Base-by-base conservation (phyloP, 2,113 vertebrate genomes). In the Callipepla squamata region DNA sequence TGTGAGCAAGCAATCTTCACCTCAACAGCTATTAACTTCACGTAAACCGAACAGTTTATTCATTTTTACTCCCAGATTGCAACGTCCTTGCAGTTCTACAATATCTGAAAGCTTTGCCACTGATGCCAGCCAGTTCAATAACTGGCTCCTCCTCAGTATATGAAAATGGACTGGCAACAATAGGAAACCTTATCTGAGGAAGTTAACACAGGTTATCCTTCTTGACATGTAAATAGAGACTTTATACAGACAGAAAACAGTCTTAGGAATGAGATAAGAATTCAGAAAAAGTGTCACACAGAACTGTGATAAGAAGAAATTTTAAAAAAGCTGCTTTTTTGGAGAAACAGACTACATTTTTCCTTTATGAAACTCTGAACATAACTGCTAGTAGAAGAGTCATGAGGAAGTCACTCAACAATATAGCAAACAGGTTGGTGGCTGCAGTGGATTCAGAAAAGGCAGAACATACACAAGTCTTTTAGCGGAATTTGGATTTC, bases 101-200 rank as follows among this genome's bases (percentile, higher is more conserved):
- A 48, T 78, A 77, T 68, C 87, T 86, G 89, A 93, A 95, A 94
- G 48, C 79, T 58, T 83, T 3, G 4, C 62, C 79, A 83, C 76
- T 36, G 90, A 94, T 91, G 94, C 88, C 92, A 84, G 68, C 76
- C 40, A 74, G 68, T 58, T 89, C 89, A 94, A 90, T 76, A 94
- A 86, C 91, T 94, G 87, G 92, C 94, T 94, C 96, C 94, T 95
- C 96, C 95, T 96, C 47, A 50, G 32, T 91, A 32, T 30, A 83
- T 87, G 92, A 94, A 82, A 94, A 92, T 80, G 63, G 63, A 73
- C 15, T 93, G 87, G 90, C 90, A 97, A 95, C 92, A 92, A 68
- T 88, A 74, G 93, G 69, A 86, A 88, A 96, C 78, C 25, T 96
- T 97, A 94, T 96, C 95, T 65, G 63, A 95, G 93, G 40, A 94